These are phyloP conservation scores for Mus minutoides DNA, from an alignment of 2,797 vertebrate genomes.

Conservation along the genomic window DNA sequence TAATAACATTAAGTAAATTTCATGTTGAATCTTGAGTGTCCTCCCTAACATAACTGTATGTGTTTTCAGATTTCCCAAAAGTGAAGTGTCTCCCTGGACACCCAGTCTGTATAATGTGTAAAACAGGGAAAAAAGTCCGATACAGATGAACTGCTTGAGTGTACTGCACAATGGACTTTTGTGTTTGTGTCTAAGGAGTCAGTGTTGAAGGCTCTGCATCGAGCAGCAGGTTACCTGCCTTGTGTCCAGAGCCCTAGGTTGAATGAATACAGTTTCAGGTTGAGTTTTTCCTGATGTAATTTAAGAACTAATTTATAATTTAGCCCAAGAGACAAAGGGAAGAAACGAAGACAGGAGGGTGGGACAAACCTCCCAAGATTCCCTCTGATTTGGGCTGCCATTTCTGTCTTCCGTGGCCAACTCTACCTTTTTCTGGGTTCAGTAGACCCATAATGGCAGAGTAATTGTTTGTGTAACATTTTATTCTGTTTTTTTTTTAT, in stretches of 20 bases:
- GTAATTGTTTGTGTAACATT: not conserved
- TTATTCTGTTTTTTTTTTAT: not conserved
- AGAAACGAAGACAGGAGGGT: constrained; percentile 33
- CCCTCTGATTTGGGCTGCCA: constrained; percentile 26
- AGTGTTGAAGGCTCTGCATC: not conserved
- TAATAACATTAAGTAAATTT: not conserved
- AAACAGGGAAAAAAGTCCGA: not conserved
- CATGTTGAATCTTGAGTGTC: not conserved
- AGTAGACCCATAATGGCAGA: not conserved
- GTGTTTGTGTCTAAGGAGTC: constrained; percentile 1
- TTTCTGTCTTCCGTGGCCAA: constrained; percentile 24
- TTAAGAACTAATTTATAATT: constrained; percentile 68
- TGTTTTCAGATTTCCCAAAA: not conserved
- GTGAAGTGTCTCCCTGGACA: not conserved
- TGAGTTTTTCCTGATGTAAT: constrained; percentile 37
- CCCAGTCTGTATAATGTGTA: not conserved
- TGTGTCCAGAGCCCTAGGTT: not conserved
- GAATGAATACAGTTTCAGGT: constrained; percentile 45
- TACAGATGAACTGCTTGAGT: not conserved
- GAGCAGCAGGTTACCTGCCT: not conserved
- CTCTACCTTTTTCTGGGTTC: constrained; percentile 39
- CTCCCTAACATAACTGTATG: not conserved
- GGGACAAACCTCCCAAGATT: constrained; percentile 27
- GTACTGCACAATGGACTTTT: not conserved
- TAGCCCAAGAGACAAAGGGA: constrained; percentile 17